phyloP scores from a whole-genome alignment of 2,888 invertebrate species.

The Euclidia mi region DNA sequence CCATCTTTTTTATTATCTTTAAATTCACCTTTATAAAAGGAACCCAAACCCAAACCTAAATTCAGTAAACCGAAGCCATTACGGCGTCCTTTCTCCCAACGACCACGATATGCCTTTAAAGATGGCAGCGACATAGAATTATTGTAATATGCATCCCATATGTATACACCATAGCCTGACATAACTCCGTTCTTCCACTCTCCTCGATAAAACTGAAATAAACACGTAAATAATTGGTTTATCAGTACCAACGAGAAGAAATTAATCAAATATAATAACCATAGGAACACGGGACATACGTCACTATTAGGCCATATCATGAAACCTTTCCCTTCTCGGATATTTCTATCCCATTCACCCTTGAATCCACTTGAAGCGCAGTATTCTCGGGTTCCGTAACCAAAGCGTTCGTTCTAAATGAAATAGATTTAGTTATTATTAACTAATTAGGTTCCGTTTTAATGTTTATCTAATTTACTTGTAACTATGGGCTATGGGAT shows the following conservation, averaged over 20 bases:
- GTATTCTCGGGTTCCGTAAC: conserved; percentile 82
- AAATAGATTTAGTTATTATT: conserved; percentile 1
- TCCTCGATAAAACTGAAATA: conserved; percentile 89
- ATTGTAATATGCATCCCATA: conserved; percentile 89
- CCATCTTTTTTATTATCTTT: conserved; percentile 90
- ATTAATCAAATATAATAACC: too few species aligned
- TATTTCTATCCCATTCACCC: conserved; percentile 88
- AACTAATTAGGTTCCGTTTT: neutral
- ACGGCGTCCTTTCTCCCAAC: conserved; percentile 88
- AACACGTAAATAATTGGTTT: neutral
- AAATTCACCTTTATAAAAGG: conserved; percentile 89
- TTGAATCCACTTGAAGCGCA: conserved; percentile 82
- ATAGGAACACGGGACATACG: conserved; percentile 69
- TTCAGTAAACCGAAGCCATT: conserved; percentile 85
- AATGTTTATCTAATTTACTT: too few species aligned
- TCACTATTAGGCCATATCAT: conserved; percentile 91
- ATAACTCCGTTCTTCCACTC: conserved; percentile 90
- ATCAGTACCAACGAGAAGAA: too few species aligned
- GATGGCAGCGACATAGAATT: conserved; percentile 87
- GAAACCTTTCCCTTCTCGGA: conserved; percentile 89
- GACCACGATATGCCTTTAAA: conserved; percentile 86
- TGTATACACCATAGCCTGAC: conserved; percentile 90
- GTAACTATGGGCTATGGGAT: too few species aligned
- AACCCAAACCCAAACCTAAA: conserved; percentile 88
- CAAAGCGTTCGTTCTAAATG: conserved; percentile 79